phyloP scores from a whole-genome alignment of 2,113 vertebrate genomes.

The Gymnorhina tibicen region DNA sequence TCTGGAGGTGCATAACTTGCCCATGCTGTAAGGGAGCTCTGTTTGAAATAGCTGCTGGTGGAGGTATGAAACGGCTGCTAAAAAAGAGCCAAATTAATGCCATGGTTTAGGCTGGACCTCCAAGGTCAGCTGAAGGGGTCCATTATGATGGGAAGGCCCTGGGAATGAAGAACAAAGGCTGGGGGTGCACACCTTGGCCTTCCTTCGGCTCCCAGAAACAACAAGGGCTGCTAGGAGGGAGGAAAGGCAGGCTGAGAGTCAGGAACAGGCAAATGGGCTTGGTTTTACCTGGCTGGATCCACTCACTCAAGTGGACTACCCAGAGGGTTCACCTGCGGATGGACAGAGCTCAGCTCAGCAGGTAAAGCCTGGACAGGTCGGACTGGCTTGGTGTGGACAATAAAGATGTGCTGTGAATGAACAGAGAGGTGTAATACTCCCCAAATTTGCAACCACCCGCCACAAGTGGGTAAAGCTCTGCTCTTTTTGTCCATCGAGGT shows the following conservation, averaged over 20 bases:
- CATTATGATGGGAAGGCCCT: neutral
- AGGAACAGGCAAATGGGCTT: neutral
- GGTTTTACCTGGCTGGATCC: neutral
- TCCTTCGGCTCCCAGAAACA: neutral
- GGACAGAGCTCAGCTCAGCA: neutral
- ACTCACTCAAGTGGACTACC: neutral
- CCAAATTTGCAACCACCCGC: neutral
- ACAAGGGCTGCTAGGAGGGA: neutral
- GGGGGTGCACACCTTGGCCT: neutral
- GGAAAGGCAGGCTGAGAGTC: neutral
- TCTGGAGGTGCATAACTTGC: conserved; percentile 14
- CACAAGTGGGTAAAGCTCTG: neutral
- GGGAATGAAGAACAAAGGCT: neutral
- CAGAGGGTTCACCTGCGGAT: neutral
- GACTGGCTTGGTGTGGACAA: neutral
- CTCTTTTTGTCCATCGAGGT: neutral
- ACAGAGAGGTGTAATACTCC: rapidly evolving
- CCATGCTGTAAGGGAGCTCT: conserved; percentile 41
- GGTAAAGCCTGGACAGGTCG: neutral
- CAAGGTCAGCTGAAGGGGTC: conserved; percentile 55
- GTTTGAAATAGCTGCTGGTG: conserved; percentile 50
- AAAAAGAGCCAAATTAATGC: conserved; percentile 59
- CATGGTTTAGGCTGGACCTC: conserved; percentile 33
- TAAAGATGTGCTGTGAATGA: neutral
- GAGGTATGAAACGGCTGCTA: conserved; percentile 55